Evolutionary conservation across 37 sponge, comb jelly and placozoan genomes (phyloP).

Genomic region (Tethya wilhelma): DNA sequence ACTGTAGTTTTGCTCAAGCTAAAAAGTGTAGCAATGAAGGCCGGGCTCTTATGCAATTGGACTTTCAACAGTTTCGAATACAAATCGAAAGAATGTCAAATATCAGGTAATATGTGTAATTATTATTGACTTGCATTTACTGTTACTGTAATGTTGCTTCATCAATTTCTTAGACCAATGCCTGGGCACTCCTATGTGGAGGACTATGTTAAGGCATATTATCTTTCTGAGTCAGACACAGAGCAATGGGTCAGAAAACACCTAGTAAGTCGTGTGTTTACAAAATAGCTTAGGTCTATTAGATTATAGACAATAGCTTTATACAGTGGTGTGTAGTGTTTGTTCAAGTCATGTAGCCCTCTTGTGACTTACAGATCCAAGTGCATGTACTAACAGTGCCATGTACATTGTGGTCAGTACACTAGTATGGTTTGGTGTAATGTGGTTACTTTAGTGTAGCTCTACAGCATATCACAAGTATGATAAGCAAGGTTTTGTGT

Average conservation of each 20-base stretch:
- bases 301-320: background rate
- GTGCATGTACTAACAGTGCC: too few species aligned
- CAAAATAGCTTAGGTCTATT: background rate
- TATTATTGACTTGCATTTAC: background rate
- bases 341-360: too few species aligned
- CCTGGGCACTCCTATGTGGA: constrained; percentile 86
- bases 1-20: constrained; percentile 71
- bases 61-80: constrained; percentile 91
- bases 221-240: constrained; percentile 84
- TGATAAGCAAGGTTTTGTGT: too few species aligned
- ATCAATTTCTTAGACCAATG: constrained; percentile 51
- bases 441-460: too few species aligned
- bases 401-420: too few species aligned
- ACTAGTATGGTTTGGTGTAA: too few species aligned
- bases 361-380: too few species aligned
- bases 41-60: constrained; percentile 96
- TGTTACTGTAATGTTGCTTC: background rate
- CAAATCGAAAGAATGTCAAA: constrained; percentile 76
- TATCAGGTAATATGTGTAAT: constrained; percentile 66
- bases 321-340: background rate
- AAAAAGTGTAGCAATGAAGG: constrained; percentile 95
- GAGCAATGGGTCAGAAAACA: constrained; percentile 83
- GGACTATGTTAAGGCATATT: constrained; percentile 94
- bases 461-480: too few species aligned
- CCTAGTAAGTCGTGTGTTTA: constrained; percentile 28